A percentile compares a stretch with the other conserved stretches of the same genome.
phyloP scores from a whole-genome alignment of 2,888 invertebrate species.

The Eledona agricola region DNA sequence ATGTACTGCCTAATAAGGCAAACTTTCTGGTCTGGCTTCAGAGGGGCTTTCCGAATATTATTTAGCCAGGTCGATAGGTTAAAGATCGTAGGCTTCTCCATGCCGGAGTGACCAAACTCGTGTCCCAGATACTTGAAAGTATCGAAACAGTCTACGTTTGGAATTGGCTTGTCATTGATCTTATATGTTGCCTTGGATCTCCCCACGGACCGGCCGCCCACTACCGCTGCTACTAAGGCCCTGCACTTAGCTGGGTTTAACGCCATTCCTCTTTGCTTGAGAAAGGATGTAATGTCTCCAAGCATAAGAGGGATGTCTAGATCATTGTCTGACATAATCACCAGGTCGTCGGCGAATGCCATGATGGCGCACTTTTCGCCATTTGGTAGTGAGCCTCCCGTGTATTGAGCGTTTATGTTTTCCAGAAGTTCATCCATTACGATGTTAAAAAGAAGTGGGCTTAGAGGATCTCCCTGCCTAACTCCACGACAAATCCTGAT shows the following conservation, averaged over 20 bases:
- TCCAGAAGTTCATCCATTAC: slow-evolving; percentile 37
- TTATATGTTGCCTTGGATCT: too few species aligned
- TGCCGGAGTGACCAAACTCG: slow-evolving; percentile 31
- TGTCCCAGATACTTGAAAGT: slow-evolving; percentile 38
- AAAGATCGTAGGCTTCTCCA: slow-evolving; percentile 29
- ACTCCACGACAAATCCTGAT: slow-evolving; percentile 51
- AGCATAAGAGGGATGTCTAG: slow-evolving; percentile 11
- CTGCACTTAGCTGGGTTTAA: slow-evolving; percentile 25
- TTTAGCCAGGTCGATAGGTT: slow-evolving; percentile 44
- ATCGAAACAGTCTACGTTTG: too few species aligned
- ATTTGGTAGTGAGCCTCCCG: slow-evolving; percentile 7
- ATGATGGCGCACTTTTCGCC: slow-evolving; percentile 3
- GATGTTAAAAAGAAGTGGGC: slow-evolving; percentile 34
- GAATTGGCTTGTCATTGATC: too few species aligned
- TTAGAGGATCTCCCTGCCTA: slow-evolving; percentile 57
- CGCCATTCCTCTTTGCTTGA: slow-evolving; percentile 5
- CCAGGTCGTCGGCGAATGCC: slow-evolving; percentile 34
- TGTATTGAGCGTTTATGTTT: slow-evolving; percentile 1
- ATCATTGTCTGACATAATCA: slow-evolving; percentile 12
- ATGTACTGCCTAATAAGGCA: slow-evolving; percentile 51
- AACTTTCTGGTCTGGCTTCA: slow-evolving; percentile 59
- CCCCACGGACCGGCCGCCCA: not conserved
- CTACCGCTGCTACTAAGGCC: slow-evolving; percentile 4
- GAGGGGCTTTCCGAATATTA: slow-evolving; percentile 49
- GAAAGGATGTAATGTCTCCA: slow-evolving; percentile 4